A percentile compares a stretch with the other conserved stretches of the same genome.
Evolutionary conservation across 2,888 invertebrate genomes (phyloP).

Genomic region (Epinotia brunnichana): DNA sequence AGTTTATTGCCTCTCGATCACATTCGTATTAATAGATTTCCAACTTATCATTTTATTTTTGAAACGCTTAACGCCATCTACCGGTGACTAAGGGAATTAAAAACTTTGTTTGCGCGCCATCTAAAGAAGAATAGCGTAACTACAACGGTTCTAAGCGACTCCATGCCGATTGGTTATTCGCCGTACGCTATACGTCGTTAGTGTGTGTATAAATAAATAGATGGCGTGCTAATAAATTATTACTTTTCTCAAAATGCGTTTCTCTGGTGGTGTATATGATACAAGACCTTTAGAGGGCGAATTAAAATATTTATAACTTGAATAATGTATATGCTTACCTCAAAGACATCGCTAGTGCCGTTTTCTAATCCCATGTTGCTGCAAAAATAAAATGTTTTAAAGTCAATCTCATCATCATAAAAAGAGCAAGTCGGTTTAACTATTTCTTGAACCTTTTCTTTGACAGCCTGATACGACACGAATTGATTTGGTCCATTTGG

Average conservation of each 20-base stretch:
- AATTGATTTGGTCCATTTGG: no score
- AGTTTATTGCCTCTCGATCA: slow-evolving; percentile 33
- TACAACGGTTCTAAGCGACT: background rate
- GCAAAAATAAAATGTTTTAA: slow-evolving; percentile 44
- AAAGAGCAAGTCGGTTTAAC: no score
- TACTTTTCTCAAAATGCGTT: no score
- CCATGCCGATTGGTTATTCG: background rate
- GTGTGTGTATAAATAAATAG: background rate
- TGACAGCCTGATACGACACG: no score
- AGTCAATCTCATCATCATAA: background rate
- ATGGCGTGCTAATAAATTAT: slow-evolving; percentile 5
- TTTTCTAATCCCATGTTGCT: slow-evolving; percentile 57
- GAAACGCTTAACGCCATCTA: slow-evolving; percentile 46
- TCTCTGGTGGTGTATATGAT: no score
- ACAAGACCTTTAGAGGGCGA: no score
- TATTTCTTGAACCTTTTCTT: no score
- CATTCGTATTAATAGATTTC: slow-evolving; percentile 37
- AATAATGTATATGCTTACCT: slow-evolving; percentile 31
- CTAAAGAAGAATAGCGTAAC: slow-evolving; percentile 5
- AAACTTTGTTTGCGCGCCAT: slow-evolving; percentile 1
- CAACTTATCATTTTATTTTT: slow-evolving; percentile 39
- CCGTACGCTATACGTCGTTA: background rate
- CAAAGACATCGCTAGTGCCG: slow-evolving; percentile 46
- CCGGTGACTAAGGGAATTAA: background rate
- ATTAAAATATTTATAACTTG: background rate